Base-by-base conservation (phyloP, 2,113 vertebrate species). In the Chaenogobius annularis region DNA sequence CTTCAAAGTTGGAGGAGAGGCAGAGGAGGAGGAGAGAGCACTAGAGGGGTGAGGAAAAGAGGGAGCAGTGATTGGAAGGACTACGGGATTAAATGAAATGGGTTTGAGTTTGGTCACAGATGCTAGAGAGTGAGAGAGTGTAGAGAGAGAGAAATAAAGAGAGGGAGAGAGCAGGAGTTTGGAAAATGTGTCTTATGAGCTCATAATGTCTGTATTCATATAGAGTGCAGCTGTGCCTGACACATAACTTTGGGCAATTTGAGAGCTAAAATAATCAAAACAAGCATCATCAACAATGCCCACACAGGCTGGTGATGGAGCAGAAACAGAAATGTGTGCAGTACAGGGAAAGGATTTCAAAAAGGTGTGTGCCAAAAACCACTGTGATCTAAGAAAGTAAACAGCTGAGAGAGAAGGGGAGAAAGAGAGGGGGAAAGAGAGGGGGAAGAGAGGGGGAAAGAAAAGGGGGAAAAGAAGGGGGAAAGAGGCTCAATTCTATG, bases 381-480 rank as follows among this genome's bases (percentile, higher is more conserved):
- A 55, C n/a, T 17, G 47, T 19, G 47, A 15, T 50, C 47, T 17
- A 22, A 55, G 54, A 55, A 5, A 22, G 54, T 11, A 55, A 20
- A 22, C 19, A 20, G 52, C 7, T 3, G 52, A 22, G 54, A 22
- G 54, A 22, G n/a, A 55, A n/a, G 3, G 20, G 0, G 10, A 11
- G n/a, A 55, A 19, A 8, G 52, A n/a, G 80, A 66, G 78, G 82
- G 26, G 2, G 79, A 44, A 73, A 81, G 82, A 89, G 79, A 59
- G 83, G 87, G 87, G 90, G 88, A 88, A 85, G 87, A 82, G 1
- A 69, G 72, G 66, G 1, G 63, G 66, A 59, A 82, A 87, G 69
- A 19, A n/a, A 7, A 71, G 71, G 64, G 1, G 61, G 56, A 59
- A 62, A 46, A 68, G 80, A 88, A n/a, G n/a, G n/a, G 69, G 89